phyloP scores from a whole-genome alignment of 2,113 vertebrate species.

The Salvelinus alpinus region DNA sequence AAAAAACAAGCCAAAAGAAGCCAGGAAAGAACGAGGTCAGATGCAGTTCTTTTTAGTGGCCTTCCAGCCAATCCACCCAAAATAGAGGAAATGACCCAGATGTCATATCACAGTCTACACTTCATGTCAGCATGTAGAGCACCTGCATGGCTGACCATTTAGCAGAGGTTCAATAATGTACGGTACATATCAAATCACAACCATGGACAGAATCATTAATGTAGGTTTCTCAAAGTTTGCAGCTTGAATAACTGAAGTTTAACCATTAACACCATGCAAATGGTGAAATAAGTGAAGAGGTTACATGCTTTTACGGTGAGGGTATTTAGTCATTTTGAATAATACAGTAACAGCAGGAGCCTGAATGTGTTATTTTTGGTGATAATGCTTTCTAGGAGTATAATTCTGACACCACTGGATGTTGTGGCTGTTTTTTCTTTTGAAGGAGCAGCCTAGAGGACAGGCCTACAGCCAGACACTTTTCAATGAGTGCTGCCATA shows the following conservation, averaged over 20 bases:
- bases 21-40: conserved; percentile 58
- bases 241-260: not conserved
- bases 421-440: conserved; percentile 20
- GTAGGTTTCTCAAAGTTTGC: not conserved
- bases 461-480: conserved; percentile 49
- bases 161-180: not conserved
- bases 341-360: not conserved
- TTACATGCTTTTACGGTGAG: not conserved
- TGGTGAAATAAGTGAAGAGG: not conserved
- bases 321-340: not conserved
- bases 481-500: conserved; percentile 63
- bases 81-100: conserved; percentile 40
- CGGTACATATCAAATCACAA: not conserved
- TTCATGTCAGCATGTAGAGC: conserved; percentile 2
- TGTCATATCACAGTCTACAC: conserved; percentile 40
- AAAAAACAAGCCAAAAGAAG: conserved; percentile 24
- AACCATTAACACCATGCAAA: not conserved
- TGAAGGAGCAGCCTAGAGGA: conserved; percentile 39
- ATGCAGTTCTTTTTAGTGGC: conserved; percentile 41
- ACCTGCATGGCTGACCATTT: conserved; percentile 13
- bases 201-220: not conserved
- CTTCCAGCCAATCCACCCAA: conserved; percentile 49
- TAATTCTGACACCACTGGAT: not conserved
- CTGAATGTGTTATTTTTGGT: not conserved
- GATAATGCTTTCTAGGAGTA: not conserved